Evolutionary conservation across 1,140 invertebrate species (phyloP), one percentile per base, ranked within the genome.

Genomic region (Orius laevigatus): DNA sequence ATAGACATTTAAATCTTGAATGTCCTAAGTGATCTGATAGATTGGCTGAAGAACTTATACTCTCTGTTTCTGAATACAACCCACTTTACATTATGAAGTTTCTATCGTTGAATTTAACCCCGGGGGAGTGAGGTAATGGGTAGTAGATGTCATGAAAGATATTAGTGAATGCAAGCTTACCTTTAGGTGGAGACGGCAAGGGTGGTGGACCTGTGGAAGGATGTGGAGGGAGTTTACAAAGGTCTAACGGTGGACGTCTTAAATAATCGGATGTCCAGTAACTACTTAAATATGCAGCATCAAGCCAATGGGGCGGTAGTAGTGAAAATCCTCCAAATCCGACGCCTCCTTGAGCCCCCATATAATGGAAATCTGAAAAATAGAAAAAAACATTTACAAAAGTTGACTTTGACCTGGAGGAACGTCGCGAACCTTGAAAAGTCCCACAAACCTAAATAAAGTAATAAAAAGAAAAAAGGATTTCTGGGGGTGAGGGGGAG

Each of bases 261-360:
- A 74, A 74, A 65, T 67, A 77, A 59, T 75, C 81, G 2, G 43
- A n/a, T n/a, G 69, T 70, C 65, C 79, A 81, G 3, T 78, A 73
- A 58, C 80, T 79, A 53, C 72, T 70, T 59, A 84, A 68, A 59
- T 83, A 84, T 0, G 79, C 74, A 2, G 78, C 74, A 52, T 84
- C 82, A 44, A 84, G 60, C 81, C 81, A 84, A 8, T 73, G 73
- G 0, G 80, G 77, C 52, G 76, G 79, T 12, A 84, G 58, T 15
- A 84, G 63, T 61, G 56, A 53, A 20, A 80, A 79, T 11, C 76
- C 76, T 56, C 73, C 78, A 57, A 79, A 79, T 3, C 70, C 71
- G 41, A 72, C 75, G 10, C 75, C 75, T 60, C 77, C 70, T 14
- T 50, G 42, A 64, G 62, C 76, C 0, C 62, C 60, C 63, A 73